Base-by-base conservation (phyloP, 1,140 invertebrate species). In the Sinella curviseta region DNA sequence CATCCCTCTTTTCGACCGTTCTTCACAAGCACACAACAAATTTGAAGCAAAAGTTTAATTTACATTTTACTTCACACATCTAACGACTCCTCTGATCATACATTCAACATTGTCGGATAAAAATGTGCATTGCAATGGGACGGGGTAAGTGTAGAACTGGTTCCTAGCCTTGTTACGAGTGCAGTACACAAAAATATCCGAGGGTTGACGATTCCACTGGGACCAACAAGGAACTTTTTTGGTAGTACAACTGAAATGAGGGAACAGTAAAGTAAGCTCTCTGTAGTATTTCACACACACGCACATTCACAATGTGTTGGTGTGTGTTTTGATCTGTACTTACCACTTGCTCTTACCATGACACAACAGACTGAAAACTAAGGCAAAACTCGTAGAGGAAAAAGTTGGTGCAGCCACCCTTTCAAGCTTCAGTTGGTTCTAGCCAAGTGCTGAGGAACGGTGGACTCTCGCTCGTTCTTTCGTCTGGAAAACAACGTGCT, bases 391-490 rank as follows among this genome's bases (percentile, higher is more conserved):
- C 14, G 24, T n/a, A 26, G 55, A 60, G 55, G 55, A 60, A 60
- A 60, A 60, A 60, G 55, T 60, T 14, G 14, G 8, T 60, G 12
- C 14, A 60, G 55, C 55, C n/a, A 60, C 55, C 55, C 55, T 60
- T 60, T 26, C n/a, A 60, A 24, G 55, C 55, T 60, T 60, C 55
- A 60, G 55, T 60, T 60, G 55, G 55, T 60, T 60, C 24, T n/a
- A 60, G 55, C 24, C 55, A 60, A 60, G 55, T 26, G 55, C 3
- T 60, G 55, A 60, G 24, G 55, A 60, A 60, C 55, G 55, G 55
- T 60, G 55, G 55, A 24, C 24, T 60, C 24, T 14, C 55, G 55
- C 55, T 60, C 55, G 14, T 60, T 26, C 14, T 60, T 60, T 24
- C 55, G 55, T 60, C 55, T n/a, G 14, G 24, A 26, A 60, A 60